Evolutionary conservation across 2,113 vertebrate species (phyloP), one percentile per base, ranked within the genome.

Genomic region (Pollimyrus isidori): DNA sequence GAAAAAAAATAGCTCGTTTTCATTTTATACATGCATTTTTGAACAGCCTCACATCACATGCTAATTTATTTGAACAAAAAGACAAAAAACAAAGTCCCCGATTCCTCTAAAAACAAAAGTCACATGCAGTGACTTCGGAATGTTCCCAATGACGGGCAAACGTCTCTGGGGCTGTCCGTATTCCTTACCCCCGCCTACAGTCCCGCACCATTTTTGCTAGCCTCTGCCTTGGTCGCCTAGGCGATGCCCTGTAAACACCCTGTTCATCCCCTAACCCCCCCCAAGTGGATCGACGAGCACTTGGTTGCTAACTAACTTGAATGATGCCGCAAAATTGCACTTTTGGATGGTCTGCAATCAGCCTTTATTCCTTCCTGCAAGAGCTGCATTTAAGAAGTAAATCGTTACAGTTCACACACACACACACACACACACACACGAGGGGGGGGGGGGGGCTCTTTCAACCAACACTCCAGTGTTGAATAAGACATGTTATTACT

Each of bases 271-370:
- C 49, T 35, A 35, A 35, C 49, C 9, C n/a, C 1, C 0, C 65
- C 62, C 62, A 10, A 9, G 58, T 30, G 9, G 13, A 1, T n/a
- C 11, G 87, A 23, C 56, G 11, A 88, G 7, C 42, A 5, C 26
- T 76, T 13, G 15, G 80, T 83, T 83, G 45, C 80, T 83, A 45
- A 83, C 80, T 83, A 83, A 83, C 80, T 48, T 46, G 80, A 83
- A n/a, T 83, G 80, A 83, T 46, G 80, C 80, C 80, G 17, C 80
- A 83, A 48, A 46, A 83, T 83, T 48, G 42, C 39, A 39, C 21
- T 83, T 76, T 83, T 83, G 80, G 80, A 83, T 46, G 80, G 42
- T 83, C 80, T 83, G 69, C 69, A 73, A 73, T 73, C 30, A 23
- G 69, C 39, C 80, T 83, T 45, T 45, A 46, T 83, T 46, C 35